Evolutionary conservation across 1,140 invertebrate genomes (phyloP).

Genomic region (Scaptomyza montana): DNA sequence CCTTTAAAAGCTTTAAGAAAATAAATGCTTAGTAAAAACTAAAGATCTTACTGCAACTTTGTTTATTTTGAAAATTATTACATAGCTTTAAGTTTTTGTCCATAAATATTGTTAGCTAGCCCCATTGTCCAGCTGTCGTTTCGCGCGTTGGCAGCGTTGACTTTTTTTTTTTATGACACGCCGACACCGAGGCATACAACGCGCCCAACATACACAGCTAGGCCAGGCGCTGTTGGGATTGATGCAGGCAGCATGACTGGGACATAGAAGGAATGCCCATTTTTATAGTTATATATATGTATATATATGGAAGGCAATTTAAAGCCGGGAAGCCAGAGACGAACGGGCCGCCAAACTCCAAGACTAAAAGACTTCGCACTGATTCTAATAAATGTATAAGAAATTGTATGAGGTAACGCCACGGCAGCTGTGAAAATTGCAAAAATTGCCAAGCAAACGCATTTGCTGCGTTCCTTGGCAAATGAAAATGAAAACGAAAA

Average conservation of each 20-base stretch:
- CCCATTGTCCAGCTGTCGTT: slow-evolving; percentile 51
- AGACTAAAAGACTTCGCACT: slow-evolving; percentile 55
- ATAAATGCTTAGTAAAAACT: no score
- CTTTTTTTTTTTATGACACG: slow-evolving; percentile 66
- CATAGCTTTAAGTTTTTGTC: not conserved
- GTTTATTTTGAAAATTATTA: not conserved
- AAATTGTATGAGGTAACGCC: slow-evolving; percentile 80
- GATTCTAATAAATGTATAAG: slow-evolving; percentile 81
- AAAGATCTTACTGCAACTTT: not conserved
- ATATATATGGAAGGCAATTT: slow-evolving; percentile 38
- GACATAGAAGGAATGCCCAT: slow-evolving; percentile 11
- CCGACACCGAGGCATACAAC: slow-evolving; percentile 63
- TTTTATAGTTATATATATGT: slow-evolving; percentile 20
- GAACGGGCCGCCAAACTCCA: slow-evolving; percentile 21
- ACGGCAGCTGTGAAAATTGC: slow-evolving; percentile 76
- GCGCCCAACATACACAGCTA: slow-evolving; percentile 21
- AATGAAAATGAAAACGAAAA: slow-evolving; percentile 76
- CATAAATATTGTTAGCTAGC: not conserved
- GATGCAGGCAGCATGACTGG: slow-evolving; percentile 29
- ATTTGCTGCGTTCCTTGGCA: slow-evolving; percentile 54
- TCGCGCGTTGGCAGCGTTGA: slow-evolving; percentile 51
- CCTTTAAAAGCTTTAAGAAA: no score
- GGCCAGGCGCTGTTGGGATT: slow-evolving; percentile 7
- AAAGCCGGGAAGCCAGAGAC: slow-evolving; percentile 39
- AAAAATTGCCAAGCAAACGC: slow-evolving; percentile 71